Evolutionary conservation across 2,113 vertebrate genomes (phyloP), one percentile per base, ranked within the genome.

Genomic region (Sakesphorus luctuosus): DNA sequence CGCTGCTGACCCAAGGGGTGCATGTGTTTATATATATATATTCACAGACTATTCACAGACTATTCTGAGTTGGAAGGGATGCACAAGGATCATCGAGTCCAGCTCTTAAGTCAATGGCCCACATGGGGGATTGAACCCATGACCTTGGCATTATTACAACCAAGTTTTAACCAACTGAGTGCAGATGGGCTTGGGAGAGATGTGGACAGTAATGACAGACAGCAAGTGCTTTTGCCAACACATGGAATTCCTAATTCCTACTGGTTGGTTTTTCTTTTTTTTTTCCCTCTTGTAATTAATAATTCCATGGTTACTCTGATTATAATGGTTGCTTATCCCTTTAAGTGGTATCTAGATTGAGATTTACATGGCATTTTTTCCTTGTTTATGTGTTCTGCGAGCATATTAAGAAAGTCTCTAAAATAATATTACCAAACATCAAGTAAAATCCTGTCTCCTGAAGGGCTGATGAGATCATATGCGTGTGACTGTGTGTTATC

Each of bases 381-480:
- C 71, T 82, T 72, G 55, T 93, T 79, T 94, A n/a, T 91, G 62
- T 90, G 66, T 89, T 92, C 91, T 66, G 65, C 74, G 90, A 95
- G 90, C 61, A 84, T 58, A 84, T 93, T 94, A 85, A 92, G 56
- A 86, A 93, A 74, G 67, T 56, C 69, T 94, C 61, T 92, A 73
- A 92, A 93, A 89, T 93, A 81, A 56, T 73, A 73, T 84, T 87
- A 83, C 77, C 83, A 93, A 96, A 79, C 63, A 26, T 82, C 52
- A 66, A 87, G 81, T 69, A 62, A 95, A 96, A 97, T 74, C 58
- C 85, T 79, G 61, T 91, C 65, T 97, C 75, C 84, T 83, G 78
- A 86, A 97, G 90, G 84, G 79, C 95, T 95, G 96, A 86, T 93
- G 95, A 89, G 65, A 96, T 96, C 95, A 91, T 91, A 58, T 81